These are phyloP conservation scores for Erebia aethiops DNA, from an alignment of 2,888 invertebrate genomes.

Conservation along the genomic window DNA sequence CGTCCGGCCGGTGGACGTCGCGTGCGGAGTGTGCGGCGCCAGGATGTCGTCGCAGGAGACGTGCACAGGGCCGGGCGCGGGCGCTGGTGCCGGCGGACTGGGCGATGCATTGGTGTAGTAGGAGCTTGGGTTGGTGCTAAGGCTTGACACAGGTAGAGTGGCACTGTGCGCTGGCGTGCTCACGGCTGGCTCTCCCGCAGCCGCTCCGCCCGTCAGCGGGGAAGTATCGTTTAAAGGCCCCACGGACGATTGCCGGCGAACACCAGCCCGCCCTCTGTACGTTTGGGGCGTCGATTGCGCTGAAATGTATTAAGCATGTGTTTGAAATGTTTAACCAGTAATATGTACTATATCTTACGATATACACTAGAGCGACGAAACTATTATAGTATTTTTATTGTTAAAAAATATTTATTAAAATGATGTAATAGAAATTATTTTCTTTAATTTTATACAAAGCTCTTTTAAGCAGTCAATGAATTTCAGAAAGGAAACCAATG, in stretches of 20 bases:
- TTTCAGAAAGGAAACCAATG: too few relatives aligned
- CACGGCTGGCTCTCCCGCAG: slow-evolving; percentile 67
- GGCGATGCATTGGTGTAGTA: slow-evolving; percentile 85
- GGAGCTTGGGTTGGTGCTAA: slow-evolving; percentile 79
- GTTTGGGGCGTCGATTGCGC: slow-evolving; percentile 85
- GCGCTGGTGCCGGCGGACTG: slow-evolving; percentile 83
- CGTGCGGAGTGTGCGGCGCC: slow-evolving; percentile 59
- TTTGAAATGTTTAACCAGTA: too few relatives aligned
- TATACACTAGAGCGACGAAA: too few relatives aligned
- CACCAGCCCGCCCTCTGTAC: slow-evolving; percentile 82
- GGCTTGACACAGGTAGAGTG: slow-evolving; percentile 80
- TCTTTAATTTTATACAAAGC: too few relatives aligned
- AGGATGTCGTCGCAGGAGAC: slow-evolving; percentile 78
- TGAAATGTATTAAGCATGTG: slow-evolving; percentile 57
- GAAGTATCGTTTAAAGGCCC: slow-evolving; percentile 83
- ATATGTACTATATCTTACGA: too few relatives aligned
- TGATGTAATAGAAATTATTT: too few relatives aligned
- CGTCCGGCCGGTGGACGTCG: slow-evolving; percentile 57
- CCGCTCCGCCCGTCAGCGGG: slow-evolving; percentile 67
- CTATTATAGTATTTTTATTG: too few relatives aligned
- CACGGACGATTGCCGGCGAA: slow-evolving; percentile 84
- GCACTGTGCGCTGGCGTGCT: slow-evolving; percentile 78
- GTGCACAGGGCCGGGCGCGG: slow-evolving; percentile 70
- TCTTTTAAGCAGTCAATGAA: too few relatives aligned
- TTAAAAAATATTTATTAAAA: too few relatives aligned